Conservation (phyloP, 2,113 vertebrate species). For the Chascanopsetta lugubris region DNA sequence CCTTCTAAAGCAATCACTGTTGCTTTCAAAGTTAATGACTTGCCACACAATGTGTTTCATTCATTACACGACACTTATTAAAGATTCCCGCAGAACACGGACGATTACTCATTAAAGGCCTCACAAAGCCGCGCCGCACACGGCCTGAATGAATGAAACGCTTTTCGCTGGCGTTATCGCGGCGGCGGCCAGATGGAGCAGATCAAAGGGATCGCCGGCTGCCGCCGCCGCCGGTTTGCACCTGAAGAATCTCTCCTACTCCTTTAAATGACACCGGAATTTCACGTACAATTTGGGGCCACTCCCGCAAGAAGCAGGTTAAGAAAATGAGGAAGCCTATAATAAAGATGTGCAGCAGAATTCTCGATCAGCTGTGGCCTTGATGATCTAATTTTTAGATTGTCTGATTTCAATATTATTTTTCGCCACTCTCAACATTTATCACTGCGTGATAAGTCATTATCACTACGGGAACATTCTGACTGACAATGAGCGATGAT, state of each 20-base stretch:
- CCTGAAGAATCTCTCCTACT: slow-evolving; percentile 60
- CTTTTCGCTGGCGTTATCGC: slow-evolving; percentile 50
- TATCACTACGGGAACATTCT: too few relatives aligned
- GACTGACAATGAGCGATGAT: too few relatives aligned
- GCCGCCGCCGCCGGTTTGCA: slow-evolving; percentile 7
- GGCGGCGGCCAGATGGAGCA: slow-evolving; percentile 46
- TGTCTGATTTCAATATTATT: too few relatives aligned
- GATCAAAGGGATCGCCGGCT: slow-evolving; percentile 34
- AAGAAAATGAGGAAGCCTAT: not conserved
- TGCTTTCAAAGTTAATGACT: slow-evolving; percentile 76
- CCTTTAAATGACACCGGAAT: slow-evolving; percentile 47
- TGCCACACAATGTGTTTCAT: slow-evolving; percentile 69
- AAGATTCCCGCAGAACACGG: slow-evolving; percentile 65
- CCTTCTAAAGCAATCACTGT: slow-evolving; percentile 74
- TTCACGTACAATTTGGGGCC: slow-evolving; percentile 27
- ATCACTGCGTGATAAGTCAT: too few relatives aligned
- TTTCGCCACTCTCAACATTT: too few relatives aligned
- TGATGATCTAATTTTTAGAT: not conserved
- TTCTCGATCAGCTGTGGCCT: slow-evolving; percentile 14
- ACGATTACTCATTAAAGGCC: slow-evolving; percentile 68
- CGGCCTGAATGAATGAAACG: slow-evolving; percentile 57
- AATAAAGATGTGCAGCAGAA: not conserved
- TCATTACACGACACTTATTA: slow-evolving; percentile 74
- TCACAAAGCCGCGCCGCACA: slow-evolving; percentile 45
- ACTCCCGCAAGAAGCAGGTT: slow-evolving; percentile 20